Conservation (phyloP, 2,113 vertebrate genomes). For the Narcine bancroftii region DNA sequence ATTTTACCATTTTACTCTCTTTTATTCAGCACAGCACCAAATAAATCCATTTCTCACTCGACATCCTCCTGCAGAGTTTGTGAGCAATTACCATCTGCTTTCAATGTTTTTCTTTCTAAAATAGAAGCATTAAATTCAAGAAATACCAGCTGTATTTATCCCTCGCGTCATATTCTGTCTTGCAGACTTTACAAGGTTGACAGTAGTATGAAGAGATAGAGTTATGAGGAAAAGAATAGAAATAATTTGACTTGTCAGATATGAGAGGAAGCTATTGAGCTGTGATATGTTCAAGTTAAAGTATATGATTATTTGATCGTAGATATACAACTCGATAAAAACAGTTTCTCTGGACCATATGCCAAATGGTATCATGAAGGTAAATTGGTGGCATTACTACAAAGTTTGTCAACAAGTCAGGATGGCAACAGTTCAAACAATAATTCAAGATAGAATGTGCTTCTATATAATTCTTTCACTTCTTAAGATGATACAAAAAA, state of each 20-base stretch:
- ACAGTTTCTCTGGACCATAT: too few relatives aligned
- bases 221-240: background rate
- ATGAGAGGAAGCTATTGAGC: background rate
- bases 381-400: background rate
- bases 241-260: background rate
- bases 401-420: background rate
- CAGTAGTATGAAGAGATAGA: background rate
- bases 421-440: background rate
- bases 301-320: too few relatives aligned
- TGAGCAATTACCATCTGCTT: conserved; percentile 11
- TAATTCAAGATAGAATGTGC: background rate
- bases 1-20: conserved; percentile 3
- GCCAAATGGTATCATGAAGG: background rate
- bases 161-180: background rate
- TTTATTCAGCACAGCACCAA: background rate
- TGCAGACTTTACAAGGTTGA: background rate
- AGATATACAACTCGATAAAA: too few relatives aligned
- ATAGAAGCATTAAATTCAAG: conserved; percentile 1
- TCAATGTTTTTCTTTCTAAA: background rate
- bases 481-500: background rate
- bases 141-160: conserved; percentile 13
- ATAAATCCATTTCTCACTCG: conserved; percentile 10
- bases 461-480: background rate
- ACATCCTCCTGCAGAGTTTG: background rate
- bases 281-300: background rate